Percentiles rank a stretch among this genome's conserved stretches.
These are phyloP conservation scores for Hypotaenidia philippensis DNA, from an alignment of 2,797 vertebrate genomes.

Conservation along the genomic window DNA sequence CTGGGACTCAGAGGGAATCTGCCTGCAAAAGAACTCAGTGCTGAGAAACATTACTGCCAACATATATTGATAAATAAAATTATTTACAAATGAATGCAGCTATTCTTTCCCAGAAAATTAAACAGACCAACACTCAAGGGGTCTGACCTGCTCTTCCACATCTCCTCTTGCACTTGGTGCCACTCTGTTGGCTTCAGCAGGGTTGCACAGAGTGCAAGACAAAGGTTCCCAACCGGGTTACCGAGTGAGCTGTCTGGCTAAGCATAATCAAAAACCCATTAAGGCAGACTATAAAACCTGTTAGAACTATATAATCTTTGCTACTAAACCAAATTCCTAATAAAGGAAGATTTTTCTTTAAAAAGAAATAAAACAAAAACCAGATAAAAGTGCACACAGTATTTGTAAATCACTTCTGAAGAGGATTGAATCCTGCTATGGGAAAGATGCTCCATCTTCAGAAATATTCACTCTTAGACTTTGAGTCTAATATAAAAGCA, in stretches of 20 bases:
- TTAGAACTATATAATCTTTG: background rate
- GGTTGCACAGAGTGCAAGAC: background rate
- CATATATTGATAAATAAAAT: background rate
- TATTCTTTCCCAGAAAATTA: slow-evolving; percentile 19
- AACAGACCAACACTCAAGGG: slow-evolving; percentile 10
- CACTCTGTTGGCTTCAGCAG: background rate
- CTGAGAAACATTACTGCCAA: slow-evolving; percentile 48
- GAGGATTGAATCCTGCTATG: background rate
- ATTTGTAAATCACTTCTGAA: background rate
- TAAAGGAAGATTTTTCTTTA: background rate
- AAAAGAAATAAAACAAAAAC: background rate
- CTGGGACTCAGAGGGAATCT: slow-evolving; percentile 52
- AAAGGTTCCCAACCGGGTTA: background rate
- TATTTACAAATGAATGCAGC: slow-evolving; percentile 2
- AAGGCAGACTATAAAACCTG: background rate
- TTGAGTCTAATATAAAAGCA: background rate
- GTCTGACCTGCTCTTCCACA: background rate
- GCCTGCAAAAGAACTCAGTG: slow-evolving; percentile 68
- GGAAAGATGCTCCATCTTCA: background rate
- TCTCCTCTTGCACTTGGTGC: background rate
- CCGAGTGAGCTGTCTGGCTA: background rate
- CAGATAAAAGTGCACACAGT: background rate
- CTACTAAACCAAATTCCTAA: background rate
- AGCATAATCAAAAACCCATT: background rate
- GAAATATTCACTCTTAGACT: background rate